A percentile compares a stretch with the other conserved stretches of the same genome.
Conservation (phyloP, 2,888 invertebrate species). For the Rhimphoctona megacephalus region DNA sequence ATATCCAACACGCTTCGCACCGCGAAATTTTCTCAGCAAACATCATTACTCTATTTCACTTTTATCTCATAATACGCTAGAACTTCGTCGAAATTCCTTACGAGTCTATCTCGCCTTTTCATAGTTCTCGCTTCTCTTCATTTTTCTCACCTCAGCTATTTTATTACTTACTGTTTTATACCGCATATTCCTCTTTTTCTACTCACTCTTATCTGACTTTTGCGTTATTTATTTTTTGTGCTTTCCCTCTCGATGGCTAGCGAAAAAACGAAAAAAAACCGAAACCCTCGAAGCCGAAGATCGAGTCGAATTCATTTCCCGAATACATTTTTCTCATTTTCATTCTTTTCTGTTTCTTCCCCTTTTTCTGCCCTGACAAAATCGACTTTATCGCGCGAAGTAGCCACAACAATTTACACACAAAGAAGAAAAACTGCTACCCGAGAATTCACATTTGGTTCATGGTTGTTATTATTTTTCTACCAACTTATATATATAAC, state of each 20-base stretch:
- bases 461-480: conserved; percentile 53
- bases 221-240: background rate
- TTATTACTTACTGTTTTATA: conserved; percentile 36
- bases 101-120: conserved; percentile 31
- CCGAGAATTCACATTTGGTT: conserved; percentile 36
- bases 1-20: conserved; percentile 27
- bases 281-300: conserved; percentile 41
- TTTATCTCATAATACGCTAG: conserved; percentile 37
- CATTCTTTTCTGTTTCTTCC: background rate
- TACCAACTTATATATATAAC: conserved; percentile 5
- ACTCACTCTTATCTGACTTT: background rate
- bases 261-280: conserved; percentile 12
- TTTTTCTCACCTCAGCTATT: conserved; percentile 1
- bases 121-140: conserved; percentile 15
- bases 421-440: conserved; percentile 11
- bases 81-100: conserved; percentile 22
- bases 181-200: conserved; percentile 33
- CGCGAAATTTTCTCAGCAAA: conserved; percentile 49
- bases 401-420: conserved; percentile 38
- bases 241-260: conserved; percentile 6
- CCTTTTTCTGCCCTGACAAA: conserved; percentile 13
- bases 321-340: conserved; percentile 54
- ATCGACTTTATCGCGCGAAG: conserved; percentile 57
- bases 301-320: conserved; percentile 53
- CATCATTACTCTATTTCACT: conserved; percentile 59